phyloP scores from a whole-genome alignment of 2,797 vertebrate species.

The Coranthus polyacanthus region DNA sequence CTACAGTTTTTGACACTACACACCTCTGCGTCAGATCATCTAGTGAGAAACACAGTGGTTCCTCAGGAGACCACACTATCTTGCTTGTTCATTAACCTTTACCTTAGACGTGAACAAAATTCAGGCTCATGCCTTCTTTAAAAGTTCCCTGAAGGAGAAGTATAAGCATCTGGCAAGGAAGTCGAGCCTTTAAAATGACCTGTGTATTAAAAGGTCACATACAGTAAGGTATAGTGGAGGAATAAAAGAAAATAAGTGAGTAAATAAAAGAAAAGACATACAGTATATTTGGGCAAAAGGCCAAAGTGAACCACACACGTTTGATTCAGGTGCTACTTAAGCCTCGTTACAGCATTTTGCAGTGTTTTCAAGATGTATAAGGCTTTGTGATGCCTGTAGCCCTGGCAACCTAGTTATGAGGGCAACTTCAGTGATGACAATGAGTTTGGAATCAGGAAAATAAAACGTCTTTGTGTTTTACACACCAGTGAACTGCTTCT shows the following conservation, averaged over 20 bases:
- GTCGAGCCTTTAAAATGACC: not conserved
- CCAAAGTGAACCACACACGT: no score
- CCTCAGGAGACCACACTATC: slow-evolving; percentile 3
- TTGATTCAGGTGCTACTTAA: no score
- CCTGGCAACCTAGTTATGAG: slow-evolving; percentile 19
- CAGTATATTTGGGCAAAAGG: no score
- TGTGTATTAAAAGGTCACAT: not conserved
- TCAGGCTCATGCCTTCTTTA: not conserved
- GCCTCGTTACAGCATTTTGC: no score
- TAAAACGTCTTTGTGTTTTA: not conserved
- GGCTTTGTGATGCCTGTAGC: slow-evolving; percentile 30
- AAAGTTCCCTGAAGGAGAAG: slow-evolving; percentile 7
- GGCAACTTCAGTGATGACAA: slow-evolving; percentile 7
- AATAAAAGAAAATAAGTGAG: no score
- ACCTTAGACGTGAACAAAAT: slow-evolving; percentile 6
- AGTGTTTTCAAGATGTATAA: not conserved
- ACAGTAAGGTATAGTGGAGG: no score
- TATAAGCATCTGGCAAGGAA: not conserved
- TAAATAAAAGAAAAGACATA: no score
- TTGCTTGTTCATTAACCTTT: slow-evolving; percentile 10
- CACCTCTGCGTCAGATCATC: slow-evolving; percentile 12
- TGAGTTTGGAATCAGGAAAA: not conserved
- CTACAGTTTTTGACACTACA: slow-evolving; percentile 1
- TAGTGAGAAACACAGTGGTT: not conserved
- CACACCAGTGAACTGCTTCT: not conserved